Evolutionary conservation across 2,888 invertebrate genomes (phyloP), one percentile per base, ranked within the genome.

Genomic region (Calephelis perditalis): DNA sequence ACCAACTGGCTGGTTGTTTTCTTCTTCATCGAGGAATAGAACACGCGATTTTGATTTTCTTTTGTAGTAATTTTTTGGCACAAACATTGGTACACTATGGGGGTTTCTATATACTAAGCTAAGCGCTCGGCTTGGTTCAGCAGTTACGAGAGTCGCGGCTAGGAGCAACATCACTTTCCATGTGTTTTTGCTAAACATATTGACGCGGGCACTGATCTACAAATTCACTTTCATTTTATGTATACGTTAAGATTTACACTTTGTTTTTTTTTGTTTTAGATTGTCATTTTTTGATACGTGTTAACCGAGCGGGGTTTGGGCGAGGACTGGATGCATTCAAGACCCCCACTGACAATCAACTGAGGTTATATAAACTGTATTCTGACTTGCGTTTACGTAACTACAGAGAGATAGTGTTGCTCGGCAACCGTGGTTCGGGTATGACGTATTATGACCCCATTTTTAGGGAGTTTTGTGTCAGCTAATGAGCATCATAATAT

Each of bases 91-190:
- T 12, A 81, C 74, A 64, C 79, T 81, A 63, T 78, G 81, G 5
- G 81, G 79, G 59, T 75, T 78, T 63, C 80, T 77, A 70, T 86
- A 84, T 65, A 84, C 81, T 71, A 83, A 70, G 70, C 84, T 81
- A 15, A 88, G 74, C 70, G 88, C 87, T 62, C 86, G 84, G 72
- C 81, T 85, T 64, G 84, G 82, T 73, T 91, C 91, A 70, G 75
- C 81, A 36, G 82, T 79, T 58, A 75, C 79, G 43, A 79, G 78
- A 66, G 82, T 76, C 72, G 82, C 81, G 61, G 76, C 79, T 57
- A 84, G 78, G 59, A 90, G 74, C 71, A 91, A 71, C 71, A 89
- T 71, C 73, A 91, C 88, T 89, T 90, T 91, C 91, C 89, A 91
- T 77, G 77, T 79, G 77, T 85, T 83, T 78, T 81, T 85, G 78